These are phyloP conservation scores for Oxyscelio sp. DNA, from an alignment of 2,888 invertebrate species.

Conservation along the genomic window DNA sequence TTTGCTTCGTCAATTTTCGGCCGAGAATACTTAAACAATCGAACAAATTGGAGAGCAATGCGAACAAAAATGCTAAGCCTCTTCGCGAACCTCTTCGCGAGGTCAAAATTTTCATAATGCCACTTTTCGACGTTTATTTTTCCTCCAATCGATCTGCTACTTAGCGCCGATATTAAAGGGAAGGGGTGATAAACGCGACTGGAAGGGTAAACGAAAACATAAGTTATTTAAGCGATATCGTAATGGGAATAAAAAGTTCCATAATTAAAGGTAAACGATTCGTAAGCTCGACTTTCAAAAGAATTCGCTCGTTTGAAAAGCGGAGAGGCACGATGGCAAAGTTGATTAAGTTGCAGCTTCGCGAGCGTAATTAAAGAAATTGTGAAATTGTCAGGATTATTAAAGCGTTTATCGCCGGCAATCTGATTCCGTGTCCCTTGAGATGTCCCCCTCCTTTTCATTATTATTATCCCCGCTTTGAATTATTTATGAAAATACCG, in stretches of 20 bases:
- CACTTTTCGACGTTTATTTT: constrained; percentile 4
- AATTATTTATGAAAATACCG: neutral
- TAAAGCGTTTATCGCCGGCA: constrained; percentile 48
- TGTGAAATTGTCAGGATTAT: constrained; percentile 57
- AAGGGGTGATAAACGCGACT: too few relatives aligned
- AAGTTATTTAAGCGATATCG: constrained; percentile 60
- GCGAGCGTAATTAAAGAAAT: constrained; percentile 63
- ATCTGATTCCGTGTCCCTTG: neutral
- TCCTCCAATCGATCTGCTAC: constrained; percentile 5
- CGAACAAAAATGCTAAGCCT: too few relatives aligned
- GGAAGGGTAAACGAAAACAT: constrained; percentile 43
- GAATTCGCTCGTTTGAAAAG: constrained; percentile 55
- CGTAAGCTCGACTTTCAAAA: constrained; percentile 59
- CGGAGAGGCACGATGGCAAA: constrained; percentile 48
- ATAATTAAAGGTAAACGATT: constrained; percentile 64
- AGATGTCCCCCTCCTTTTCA: too few relatives aligned
- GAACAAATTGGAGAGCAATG: neutral
- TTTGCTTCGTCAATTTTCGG: constrained; percentile 21
- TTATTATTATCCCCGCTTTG: neutral
- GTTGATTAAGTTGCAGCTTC: constrained; percentile 63
- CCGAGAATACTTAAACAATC: neutral
- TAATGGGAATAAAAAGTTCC: constrained; percentile 65
- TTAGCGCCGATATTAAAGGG: constrained; percentile 19
- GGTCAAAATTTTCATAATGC: neutral
- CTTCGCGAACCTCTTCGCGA: too few relatives aligned